Base-by-base conservation (phyloP, 2,888 invertebrate genomes). In the Megastigmus dorsalis region DNA sequence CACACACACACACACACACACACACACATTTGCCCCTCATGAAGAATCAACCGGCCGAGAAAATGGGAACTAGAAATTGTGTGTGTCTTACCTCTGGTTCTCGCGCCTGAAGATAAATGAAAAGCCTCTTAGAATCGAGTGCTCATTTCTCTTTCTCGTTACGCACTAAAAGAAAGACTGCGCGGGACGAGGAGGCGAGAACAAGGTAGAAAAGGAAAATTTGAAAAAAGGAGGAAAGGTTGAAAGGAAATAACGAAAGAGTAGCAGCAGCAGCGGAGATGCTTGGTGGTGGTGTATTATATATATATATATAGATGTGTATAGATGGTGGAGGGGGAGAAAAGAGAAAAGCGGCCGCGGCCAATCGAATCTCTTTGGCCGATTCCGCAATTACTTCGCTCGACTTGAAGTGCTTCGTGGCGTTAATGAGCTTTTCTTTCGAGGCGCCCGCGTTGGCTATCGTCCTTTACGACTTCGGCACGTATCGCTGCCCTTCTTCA, bases 381-480 rank as follows among this genome's bases (percentile, higher is more conserved):
- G 68, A 76, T 79, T 74, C 59, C 69, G 74, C 76, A 76, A 78
- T 79, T 79, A 77, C 78, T 79, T 75, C 77, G 78, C 79, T 75
- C 78, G 72, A 70, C 77, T 76, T 68, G 72, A 76, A 75, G 70
- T 74, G 74, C 77, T 69, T 74, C 76, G 71, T 70, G 78, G 78
- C 79, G 78, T 79, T 79, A 80, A 80, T 79, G 80, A 77, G 74
- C 74, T 76, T 78, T 76, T 76, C 74, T 75, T 76, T 67, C 69
- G 57, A 43, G 65, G n/a, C n/a, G n/a, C n/a, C n/a, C 59, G 50
- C 45, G 18, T 18, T 48, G 52, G 52, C 73, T 67, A 67, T 75
- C 70, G 70, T 63, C 76, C 57, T 62, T 72, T 72, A 75, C 75
- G 72, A 69, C 68, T 75, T 65, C 48, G 73, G 77, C 74, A 74